Conservation (phyloP, 2,113 vertebrate genomes). For the Mellivora capensis region DNA sequence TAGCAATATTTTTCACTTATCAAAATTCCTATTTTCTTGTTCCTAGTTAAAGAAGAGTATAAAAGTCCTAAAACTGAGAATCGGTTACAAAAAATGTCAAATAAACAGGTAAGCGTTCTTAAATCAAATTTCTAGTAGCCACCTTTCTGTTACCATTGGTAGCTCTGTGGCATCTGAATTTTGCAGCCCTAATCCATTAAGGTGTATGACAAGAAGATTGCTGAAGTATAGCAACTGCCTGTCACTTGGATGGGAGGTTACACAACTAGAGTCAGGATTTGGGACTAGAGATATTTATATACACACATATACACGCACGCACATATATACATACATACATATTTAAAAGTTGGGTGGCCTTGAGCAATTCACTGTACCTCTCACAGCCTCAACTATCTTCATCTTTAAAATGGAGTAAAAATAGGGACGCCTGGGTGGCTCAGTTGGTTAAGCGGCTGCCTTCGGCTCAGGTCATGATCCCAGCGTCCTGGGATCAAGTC, state of each 20-base stretch:
- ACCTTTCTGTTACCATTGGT: not conserved
- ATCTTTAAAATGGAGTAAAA: slow-evolving; percentile 16
- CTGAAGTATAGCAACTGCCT: not conserved
- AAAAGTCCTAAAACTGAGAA: slow-evolving; percentile 80
- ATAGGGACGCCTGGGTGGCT: too few relatives aligned
- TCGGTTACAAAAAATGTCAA: slow-evolving; percentile 77
- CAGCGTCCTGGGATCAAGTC: too few relatives aligned
- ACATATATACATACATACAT: not conserved
- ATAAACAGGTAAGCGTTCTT: slow-evolving; percentile 80
- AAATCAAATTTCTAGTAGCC: not conserved
- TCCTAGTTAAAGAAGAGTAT: slow-evolving; percentile 84
- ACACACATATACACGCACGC: not conserved
- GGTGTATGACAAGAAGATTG: not conserved
- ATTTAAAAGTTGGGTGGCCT: not conserved
- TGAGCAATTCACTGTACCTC: not conserved
- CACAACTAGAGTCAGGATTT: not conserved
- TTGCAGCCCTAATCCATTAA: not conserved
- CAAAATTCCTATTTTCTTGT: slow-evolving; percentile 39
- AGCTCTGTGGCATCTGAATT: not conserved
- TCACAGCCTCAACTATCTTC: slow-evolving; percentile 2
- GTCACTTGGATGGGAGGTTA: not conserved
- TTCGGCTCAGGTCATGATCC: too few relatives aligned
- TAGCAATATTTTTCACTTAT: not conserved
- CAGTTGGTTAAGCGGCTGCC: too few relatives aligned
- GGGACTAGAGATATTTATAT: not conserved